Evolutionary conservation across 2,113 vertebrate species (phyloP).

Genomic region (Electrona antarctica): DNA sequence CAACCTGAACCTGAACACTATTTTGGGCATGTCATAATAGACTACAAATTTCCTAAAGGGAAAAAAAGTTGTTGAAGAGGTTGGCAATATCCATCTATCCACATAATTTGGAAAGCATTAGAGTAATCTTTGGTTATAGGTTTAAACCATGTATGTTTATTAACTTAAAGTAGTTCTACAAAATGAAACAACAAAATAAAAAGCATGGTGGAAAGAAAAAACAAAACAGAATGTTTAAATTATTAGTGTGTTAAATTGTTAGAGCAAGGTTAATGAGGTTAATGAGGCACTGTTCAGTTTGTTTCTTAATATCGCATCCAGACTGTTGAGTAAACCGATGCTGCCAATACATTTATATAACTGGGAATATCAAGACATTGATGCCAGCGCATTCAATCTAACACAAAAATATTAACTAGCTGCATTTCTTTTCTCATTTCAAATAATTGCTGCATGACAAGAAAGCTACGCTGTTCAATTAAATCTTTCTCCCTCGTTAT

Average conservation of each 20-base stretch:
- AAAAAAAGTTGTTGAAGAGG: neutral
- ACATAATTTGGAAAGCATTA: neutral
- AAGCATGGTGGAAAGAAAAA: neutral
- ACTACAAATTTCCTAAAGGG: no score
- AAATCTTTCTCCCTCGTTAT: neutral
- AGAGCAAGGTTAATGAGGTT: neutral
- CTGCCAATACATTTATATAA: neutral
- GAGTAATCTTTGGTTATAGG: neutral
- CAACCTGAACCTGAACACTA: no score
- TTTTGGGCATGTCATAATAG: no score
- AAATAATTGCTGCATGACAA: neutral
- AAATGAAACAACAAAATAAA: conserved; percentile 2
- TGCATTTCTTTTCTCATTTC: neutral
- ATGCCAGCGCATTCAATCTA: neutral
- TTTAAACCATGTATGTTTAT: conserved; percentile 28
- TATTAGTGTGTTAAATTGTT: neutral
- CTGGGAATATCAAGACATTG: neutral
- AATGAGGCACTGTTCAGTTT: neutral
- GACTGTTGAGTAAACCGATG: neutral
- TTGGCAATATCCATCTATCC: neutral
- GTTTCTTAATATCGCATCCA: neutral
- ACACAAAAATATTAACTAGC: conserved; percentile 6
- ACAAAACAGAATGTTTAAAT: conserved; percentile 13
- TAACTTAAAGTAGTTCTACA: conserved; percentile 26
- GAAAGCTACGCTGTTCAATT: neutral